These are phyloP conservation scores for Lottia gigantea DNA, from an alignment of 2,888 invertebrate species.

Conservation along the genomic window DNA sequence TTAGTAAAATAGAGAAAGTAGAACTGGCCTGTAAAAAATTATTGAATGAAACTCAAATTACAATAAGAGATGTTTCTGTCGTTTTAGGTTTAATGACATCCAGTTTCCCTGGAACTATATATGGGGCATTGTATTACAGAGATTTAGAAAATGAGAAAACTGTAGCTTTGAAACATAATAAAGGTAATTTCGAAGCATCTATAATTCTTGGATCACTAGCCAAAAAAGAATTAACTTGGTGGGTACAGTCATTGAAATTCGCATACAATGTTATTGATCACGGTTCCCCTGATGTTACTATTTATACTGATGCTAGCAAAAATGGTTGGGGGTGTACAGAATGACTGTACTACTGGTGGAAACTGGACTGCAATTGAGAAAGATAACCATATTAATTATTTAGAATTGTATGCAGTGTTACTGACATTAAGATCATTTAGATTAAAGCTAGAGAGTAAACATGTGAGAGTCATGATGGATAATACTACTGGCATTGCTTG, in stretches of 20 bases:
- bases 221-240: conserved; percentile 21
- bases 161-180: conserved; percentile 19
- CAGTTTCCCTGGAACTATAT: conserved; percentile 7
- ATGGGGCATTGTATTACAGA: conserved; percentile 21
- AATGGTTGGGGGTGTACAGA: conserved; percentile 15
- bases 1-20: background rate
- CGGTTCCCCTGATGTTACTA: background rate
- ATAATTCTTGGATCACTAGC: background rate
- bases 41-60: background rate
- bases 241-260: conserved; percentile 16
- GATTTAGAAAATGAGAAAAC: conserved; percentile 20
- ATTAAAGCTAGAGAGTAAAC: background rate
- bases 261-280: background rate
- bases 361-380: conserved; percentile 16
- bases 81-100: conserved; percentile 16
- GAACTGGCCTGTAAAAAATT: background rate
- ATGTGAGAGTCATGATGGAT: conserved; percentile 16
- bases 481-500: conserved; percentile 19
- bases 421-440: conserved; percentile 6
- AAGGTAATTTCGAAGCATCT: conserved; percentile 21
- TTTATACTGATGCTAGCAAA: conserved; percentile 14
- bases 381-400: conserved; percentile 12
- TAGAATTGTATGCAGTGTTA: conserved; percentile 13
- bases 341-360: conserved; percentile 3
- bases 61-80: conserved; percentile 12